These are phyloP conservation scores for Orthonevra nobilis DNA, from an alignment of 2,888 invertebrate genomes.

Conservation along the genomic window DNA sequence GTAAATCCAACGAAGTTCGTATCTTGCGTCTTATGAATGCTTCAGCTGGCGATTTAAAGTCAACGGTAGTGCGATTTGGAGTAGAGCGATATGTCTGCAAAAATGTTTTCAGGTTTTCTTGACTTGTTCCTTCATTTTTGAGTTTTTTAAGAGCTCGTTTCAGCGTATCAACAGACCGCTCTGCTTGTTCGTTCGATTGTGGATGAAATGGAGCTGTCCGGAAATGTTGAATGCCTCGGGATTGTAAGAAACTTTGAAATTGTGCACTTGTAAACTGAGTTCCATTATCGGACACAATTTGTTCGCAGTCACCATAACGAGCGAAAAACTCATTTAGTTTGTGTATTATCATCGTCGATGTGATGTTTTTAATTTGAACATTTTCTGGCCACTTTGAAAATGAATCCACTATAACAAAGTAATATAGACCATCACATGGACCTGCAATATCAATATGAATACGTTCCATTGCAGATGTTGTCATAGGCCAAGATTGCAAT, in stretches of 20 bases:
- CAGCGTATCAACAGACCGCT: no score
- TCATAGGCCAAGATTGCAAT: slow-evolving; percentile 60
- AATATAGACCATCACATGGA: slow-evolving; percentile 72
- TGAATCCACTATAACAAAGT: slow-evolving; percentile 77
- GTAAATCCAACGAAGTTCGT: not conserved
- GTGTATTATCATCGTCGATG: not conserved
- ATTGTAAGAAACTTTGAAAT: slow-evolving; percentile 68
- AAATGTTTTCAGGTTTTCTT: slow-evolving; percentile 24
- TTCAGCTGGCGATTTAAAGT: slow-evolving; percentile 41
- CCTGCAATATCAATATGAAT: slow-evolving; percentile 79
- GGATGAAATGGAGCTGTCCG: no score
- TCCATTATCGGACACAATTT: no score
- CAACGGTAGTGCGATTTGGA: slow-evolving; percentile 13
- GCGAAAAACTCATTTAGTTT: not conserved
- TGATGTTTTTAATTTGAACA: slow-evolving; percentile 54
- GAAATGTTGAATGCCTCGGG: slow-evolving; percentile 71
- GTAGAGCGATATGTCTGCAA: slow-evolving; percentile 40
- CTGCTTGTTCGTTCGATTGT: slow-evolving; percentile 71
- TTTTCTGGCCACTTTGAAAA: slow-evolving; percentile 78
- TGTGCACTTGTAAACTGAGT: slow-evolving; percentile 58
- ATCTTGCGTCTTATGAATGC: slow-evolving; percentile 20
- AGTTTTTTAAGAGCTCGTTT: slow-evolving; percentile 37
- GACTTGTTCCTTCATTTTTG: slow-evolving; percentile 21
- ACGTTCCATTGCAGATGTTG: slow-evolving; percentile 74
- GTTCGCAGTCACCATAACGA: slow-evolving; percentile 11